These are phyloP conservation scores for Heliangelus exortis DNA, from an alignment of 2,797 vertebrate species.

Conservation along the genomic window DNA sequence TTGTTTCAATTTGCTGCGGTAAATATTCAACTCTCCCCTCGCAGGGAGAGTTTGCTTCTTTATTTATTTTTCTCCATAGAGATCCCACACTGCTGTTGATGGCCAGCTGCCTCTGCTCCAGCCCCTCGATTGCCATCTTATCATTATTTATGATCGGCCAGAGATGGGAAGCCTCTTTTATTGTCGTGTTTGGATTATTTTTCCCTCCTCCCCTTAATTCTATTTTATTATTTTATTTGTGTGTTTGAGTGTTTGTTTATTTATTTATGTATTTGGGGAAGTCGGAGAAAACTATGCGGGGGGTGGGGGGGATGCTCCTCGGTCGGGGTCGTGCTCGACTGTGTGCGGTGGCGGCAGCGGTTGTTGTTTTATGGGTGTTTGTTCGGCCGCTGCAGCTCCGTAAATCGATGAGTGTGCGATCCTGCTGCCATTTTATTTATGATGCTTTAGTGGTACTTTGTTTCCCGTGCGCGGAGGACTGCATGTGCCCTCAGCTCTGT, in stretches of 20 bases:
- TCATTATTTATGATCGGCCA: slow-evolving; percentile 53
- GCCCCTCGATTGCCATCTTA: slow-evolving; percentile 30
- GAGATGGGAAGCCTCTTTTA: slow-evolving; percentile 39
- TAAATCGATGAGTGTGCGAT: slow-evolving; percentile 70
- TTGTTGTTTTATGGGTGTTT: slow-evolving; percentile 53
- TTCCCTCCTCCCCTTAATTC: neutral
- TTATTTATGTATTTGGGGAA: slow-evolving; percentile 5
- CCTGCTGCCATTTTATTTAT: slow-evolving; percentile 79
- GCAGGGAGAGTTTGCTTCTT: slow-evolving; percentile 58
- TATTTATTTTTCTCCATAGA: slow-evolving; percentile 60
- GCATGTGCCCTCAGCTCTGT: neutral
- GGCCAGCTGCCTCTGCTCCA: slow-evolving; percentile 49
- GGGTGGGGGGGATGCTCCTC: neutral
- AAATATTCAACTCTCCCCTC: slow-evolving; percentile 66
- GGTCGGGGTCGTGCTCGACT: neutral
- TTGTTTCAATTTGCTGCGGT: slow-evolving; percentile 78
- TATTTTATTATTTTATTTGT: neutral
- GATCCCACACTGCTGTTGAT: slow-evolving; percentile 42
- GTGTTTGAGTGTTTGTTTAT: slow-evolving; percentile 9
- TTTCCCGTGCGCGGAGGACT: slow-evolving; percentile 46
- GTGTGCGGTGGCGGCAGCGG: neutral
- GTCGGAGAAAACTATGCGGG: neutral
- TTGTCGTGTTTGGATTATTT: neutral
- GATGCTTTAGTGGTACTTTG: slow-evolving; percentile 74
- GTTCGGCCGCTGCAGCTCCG: slow-evolving; percentile 43